Evolutionary conservation across 2,888 invertebrate genomes (phyloP).

Genomic region (Sinelater perroti): DNA sequence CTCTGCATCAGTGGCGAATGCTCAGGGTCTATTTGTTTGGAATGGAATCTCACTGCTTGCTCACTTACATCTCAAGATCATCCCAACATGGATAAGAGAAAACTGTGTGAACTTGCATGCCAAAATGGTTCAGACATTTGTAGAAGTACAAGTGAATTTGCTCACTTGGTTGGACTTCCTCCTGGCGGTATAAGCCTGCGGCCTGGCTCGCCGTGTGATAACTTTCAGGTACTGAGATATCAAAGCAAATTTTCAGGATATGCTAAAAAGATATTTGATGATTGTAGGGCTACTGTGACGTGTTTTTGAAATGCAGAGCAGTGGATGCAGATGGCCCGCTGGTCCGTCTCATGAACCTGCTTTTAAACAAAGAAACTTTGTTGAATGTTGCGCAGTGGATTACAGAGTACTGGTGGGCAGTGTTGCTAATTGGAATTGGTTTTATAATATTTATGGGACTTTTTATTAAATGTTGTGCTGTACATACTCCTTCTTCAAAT

Average conservation of each 20-base stretch:
- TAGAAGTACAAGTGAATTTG: conserved; percentile 88
- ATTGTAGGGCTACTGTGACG: conserved; percentile 95
- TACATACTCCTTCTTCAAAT: conserved; percentile 98
- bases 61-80: conserved; percentile 85
- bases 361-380: conserved; percentile 90
- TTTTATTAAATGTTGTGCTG: conserved; percentile 99
- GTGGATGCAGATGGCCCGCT: conserved; percentile 99
- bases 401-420: conserved; percentile 95
- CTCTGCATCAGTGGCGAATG: conserved; percentile 91
- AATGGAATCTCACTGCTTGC: conserved; percentile 94
- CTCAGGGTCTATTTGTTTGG: conserved; percentile 92
- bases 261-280: conserved; percentile 14
- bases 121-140: conserved; percentile 85
- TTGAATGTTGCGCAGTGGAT: conserved; percentile 92
- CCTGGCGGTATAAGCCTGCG: conserved; percentile 84
- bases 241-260: not conserved
- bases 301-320: conserved; percentile 97
- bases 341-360: conserved; percentile 93
- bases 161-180: conserved; percentile 75
- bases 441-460: conserved; percentile 96
- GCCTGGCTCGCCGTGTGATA: conserved; percentile 98
- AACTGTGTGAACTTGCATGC: conserved; percentile 97
- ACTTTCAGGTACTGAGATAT: conserved; percentile 80
- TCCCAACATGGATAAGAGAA: conserved; percentile 80
- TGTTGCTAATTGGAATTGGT: conserved; percentile 88